phyloP scores from a whole-genome alignment of 2,797 vertebrate genomes.

The Hyperoplus immaculatus region DNA sequence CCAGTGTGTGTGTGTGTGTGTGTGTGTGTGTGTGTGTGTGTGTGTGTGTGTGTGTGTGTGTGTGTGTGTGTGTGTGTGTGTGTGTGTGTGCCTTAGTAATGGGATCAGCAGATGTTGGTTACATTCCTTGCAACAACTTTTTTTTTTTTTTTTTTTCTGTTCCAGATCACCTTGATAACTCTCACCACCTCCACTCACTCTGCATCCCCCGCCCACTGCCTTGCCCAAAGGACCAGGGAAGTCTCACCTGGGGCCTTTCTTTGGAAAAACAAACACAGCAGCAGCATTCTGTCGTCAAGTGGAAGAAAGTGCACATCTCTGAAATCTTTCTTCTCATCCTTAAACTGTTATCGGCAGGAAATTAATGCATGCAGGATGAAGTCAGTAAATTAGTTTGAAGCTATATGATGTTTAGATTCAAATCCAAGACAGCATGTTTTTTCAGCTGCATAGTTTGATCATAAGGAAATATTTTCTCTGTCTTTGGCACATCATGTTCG shows the following conservation, averaged over 20 bases:
- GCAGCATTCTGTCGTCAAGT: neutral
- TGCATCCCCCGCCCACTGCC: conserved; percentile 4
- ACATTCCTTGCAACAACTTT: conserved; percentile 70
- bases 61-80: conserved; percentile 12
- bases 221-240: conserved; percentile 38
- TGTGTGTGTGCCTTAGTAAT: conserved; percentile 68
- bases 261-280: conserved; percentile 51
- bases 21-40: conserved; percentile 13
- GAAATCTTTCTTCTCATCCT: neutral
- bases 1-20: conserved; percentile 22
- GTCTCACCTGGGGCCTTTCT: conserved; percentile 1
- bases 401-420: neutral
- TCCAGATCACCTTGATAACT: conserved; percentile 63
- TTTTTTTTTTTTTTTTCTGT: conserved; percentile 32
- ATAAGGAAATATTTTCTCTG: neutral
- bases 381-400: neutral
- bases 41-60: conserved; percentile 23
- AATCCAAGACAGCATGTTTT: neutral
- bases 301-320: neutral
- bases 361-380: neutral
- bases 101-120: conserved; percentile 77
- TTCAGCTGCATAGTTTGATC: too few relatives aligned
- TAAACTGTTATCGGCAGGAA: neutral
- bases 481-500: neutral
- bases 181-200: conserved; percentile 24